Evolutionary conservation across 2,888 invertebrate species (phyloP).

Genomic region (Eueremaeus valkanovi): DNA sequence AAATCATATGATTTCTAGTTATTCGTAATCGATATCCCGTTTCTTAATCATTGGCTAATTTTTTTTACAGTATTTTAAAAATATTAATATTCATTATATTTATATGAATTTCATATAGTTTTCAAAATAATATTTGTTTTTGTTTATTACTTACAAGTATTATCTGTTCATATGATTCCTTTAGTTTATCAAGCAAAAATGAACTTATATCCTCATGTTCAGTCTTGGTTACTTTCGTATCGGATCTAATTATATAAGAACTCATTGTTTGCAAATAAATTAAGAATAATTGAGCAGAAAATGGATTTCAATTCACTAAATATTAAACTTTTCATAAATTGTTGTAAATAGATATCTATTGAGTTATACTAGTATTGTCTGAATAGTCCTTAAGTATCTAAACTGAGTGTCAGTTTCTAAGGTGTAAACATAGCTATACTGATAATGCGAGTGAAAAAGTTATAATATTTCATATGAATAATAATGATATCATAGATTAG

Average conservation of each 20-base stretch:
- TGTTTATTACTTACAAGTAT: constrained; percentile 5
- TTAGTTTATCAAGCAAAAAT: constrained; percentile 2
- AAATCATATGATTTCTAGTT: too few relatives aligned
- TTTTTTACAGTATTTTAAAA: too few relatives aligned
- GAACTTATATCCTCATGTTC: not conserved
- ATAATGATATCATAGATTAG: not conserved
- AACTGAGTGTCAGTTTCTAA: not conserved
- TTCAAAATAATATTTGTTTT: too few relatives aligned
- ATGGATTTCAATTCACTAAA: not conserved
- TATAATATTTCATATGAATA: not conserved
- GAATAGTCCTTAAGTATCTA: not conserved
- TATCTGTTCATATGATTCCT: not conserved
- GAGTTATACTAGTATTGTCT: not conserved
- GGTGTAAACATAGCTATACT: not conserved
- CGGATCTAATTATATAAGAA: not conserved
- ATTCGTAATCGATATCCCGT: too few relatives aligned
- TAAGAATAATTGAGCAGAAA: not conserved
- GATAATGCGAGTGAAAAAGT: not conserved
- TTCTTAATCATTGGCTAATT: too few relatives aligned
- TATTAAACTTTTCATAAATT: too few relatives aligned
- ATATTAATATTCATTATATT: too few relatives aligned
- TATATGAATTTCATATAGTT: too few relatives aligned
- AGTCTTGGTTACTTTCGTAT: not conserved
- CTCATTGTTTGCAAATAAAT: not conserved
- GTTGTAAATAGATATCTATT: too few relatives aligned